Evolutionary conservation across 2,797 vertebrate species (phyloP).

Genomic region (Lindbergichthys nudifrons): DNA sequence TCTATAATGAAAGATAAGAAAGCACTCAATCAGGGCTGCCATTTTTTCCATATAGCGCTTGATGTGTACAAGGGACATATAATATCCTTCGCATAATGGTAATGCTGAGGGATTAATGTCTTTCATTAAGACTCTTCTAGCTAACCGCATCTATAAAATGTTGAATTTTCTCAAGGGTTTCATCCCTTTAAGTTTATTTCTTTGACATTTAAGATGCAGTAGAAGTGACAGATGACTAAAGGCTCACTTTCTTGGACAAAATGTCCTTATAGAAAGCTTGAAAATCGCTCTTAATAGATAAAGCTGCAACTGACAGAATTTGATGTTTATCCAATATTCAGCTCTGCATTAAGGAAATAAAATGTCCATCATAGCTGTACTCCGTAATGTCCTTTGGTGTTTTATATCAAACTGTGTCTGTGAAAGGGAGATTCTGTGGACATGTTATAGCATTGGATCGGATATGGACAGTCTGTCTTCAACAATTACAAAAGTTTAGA

Average conservation of each 20-base stretch:
- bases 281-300: conserved; percentile 4
- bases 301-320: neutral
- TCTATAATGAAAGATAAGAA: conserved; percentile 46
- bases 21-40: conserved; percentile 40
- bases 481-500: too few relatives aligned
- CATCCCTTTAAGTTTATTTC: conserved; percentile 28
- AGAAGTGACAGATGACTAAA: conserved; percentile 3
- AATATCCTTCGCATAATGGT: conserved; percentile 43
- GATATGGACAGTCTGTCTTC: too few relatives aligned
- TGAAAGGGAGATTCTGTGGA: too few relatives aligned
- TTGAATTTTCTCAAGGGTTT: conserved; percentile 25
- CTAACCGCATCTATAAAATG: conserved; percentile 27
- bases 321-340: neutral
- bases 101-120: conserved; percentile 43
- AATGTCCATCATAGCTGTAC: too few relatives aligned
- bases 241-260: neutral
- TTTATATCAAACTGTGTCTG: too few relatives aligned
- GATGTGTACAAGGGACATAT: conserved; percentile 32
- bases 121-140: conserved; percentile 41
- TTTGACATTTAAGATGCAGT: conserved; percentile 21
- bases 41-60: conserved; percentile 23
- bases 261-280: neutral
- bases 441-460: too few relatives aligned
- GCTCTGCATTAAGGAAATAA: neutral
- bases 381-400: too few relatives aligned